Percentiles rank a stretch among this genome's conserved stretches.
phyloP scores from a whole-genome alignment of 2,888 invertebrate genomes.

The Zele albiditarsus region DNA sequence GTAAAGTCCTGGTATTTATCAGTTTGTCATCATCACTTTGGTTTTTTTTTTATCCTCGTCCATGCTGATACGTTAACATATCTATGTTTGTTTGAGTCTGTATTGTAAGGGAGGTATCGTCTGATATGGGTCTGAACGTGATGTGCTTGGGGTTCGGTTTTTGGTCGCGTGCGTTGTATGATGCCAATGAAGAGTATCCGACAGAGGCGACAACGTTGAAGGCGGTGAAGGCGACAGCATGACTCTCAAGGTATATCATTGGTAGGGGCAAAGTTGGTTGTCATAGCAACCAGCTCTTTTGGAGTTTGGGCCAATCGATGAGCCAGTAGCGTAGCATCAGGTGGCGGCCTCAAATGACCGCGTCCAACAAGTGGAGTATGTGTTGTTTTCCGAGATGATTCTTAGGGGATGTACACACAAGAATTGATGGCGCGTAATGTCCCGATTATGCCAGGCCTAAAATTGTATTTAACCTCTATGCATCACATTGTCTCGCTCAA shows the following conservation, averaged over 20 bases:
- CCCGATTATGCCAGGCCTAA: background rate
- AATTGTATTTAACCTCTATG: background rate
- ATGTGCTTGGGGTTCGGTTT: slow-evolving; percentile 32
- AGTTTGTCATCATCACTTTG: slow-evolving; percentile 6
- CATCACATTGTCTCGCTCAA: background rate
- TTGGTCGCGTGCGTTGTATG: slow-evolving; percentile 19
- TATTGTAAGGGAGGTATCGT: background rate
- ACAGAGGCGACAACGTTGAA: slow-evolving; percentile 47
- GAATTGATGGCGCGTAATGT: background rate
- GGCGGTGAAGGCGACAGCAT: slow-evolving; percentile 46
- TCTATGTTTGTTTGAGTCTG: background rate
- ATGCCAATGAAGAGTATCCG: slow-evolving; percentile 31
- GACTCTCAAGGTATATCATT: slow-evolving; percentile 54
- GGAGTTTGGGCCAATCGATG: slow-evolving; percentile 70
- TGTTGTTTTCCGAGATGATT: slow-evolving; percentile 12
- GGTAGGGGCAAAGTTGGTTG: slow-evolving; percentile 49
- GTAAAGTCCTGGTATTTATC: background rate
- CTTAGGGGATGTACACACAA: background rate
- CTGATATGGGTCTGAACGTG: background rate
- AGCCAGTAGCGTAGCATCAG: slow-evolving; percentile 71
- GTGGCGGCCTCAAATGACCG: slow-evolving; percentile 56
- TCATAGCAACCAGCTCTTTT: slow-evolving; percentile 55
- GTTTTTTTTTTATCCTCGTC: background rate
- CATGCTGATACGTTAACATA: background rate
- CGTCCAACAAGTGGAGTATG: slow-evolving; percentile 67